Evolutionary conservation across 2,888 invertebrate genomes (phyloP).

Genomic region (Sesamia inferens): DNA sequence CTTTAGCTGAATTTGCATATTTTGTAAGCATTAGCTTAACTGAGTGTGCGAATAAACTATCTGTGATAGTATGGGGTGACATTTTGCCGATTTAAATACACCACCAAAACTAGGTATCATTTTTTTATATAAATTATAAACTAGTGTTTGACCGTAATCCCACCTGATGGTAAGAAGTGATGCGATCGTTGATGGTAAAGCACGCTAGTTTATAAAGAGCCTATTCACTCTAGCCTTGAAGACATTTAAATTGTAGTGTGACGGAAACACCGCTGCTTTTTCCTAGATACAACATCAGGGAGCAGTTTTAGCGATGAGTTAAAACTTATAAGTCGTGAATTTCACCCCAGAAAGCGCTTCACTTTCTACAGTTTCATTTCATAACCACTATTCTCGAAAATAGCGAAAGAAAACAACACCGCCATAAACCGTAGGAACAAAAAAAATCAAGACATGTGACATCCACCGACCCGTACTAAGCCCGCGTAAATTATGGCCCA

Average conservation of each 20-base stretch:
- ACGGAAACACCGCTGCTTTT: neutral
- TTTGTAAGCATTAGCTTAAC: constrained; percentile 65
- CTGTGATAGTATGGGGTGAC: constrained; percentile 36
- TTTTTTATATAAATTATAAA: too few species aligned
- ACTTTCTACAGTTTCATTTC: neutral
- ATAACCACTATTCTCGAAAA: neutral
- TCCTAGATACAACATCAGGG: neutral
- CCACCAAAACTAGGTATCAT: neutral
- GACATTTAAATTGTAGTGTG: too few species aligned
- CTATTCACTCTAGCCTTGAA: too few species aligned
- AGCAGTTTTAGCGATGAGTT: neutral
- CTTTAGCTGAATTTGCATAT: constrained; percentile 86
- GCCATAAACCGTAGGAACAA: neutral
- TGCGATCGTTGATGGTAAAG: too few species aligned
- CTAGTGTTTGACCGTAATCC: too few species aligned
- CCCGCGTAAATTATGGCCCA: neutral
- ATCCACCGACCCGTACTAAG: too few species aligned
- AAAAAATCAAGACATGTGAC: neutral
- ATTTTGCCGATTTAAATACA: constrained; percentile 14
- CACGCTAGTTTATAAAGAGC: too few species aligned
- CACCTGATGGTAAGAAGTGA: too few species aligned
- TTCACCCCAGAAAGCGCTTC: neutral
- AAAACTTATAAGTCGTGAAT: neutral
- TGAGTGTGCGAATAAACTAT: constrained; percentile 46
- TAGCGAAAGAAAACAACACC: too few species aligned